Base-by-base conservation (phyloP, 23 tunicate genomes). In the Halocynthia roretzi region DNA sequence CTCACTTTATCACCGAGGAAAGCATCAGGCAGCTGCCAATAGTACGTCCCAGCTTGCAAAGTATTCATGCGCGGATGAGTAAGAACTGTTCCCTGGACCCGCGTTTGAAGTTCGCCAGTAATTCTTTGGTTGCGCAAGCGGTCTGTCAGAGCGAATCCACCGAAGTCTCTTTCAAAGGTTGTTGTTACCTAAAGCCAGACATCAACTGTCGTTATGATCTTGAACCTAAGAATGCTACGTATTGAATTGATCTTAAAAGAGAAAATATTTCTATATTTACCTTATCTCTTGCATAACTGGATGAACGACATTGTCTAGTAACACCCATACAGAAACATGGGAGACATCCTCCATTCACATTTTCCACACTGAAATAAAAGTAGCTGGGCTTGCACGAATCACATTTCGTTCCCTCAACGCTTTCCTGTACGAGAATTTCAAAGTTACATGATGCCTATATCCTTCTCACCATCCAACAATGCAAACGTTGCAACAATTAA, bases 241-340 rank as follows among this genome's bases (percentile, higher is more conserved):
- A 14, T 72, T 2, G 5, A 12, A 11, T 72, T 2, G 40, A 72
- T 12, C 64, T 44, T 31, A 2, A 14, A 72, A 51, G 5, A 44
- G 18, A 76, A 15, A 77, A 77, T 10, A 56, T n/a, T 60, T 60
- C n/a, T 60, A 4, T 15, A 60, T 72, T 52, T 64, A 86, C 98
- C 83, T 75, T 67, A 54, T 56, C 66, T 52, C 98, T 81, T 51
- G 79, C 57, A 62, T 86, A 82, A 12, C 5, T 11, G 6, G 92
- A 56, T 14, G 98, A 86, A 23, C 68, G 63, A 56, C 98, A 92
- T 71, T 92, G 87, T 54, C 65, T 78, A 51, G 98, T 79, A 22
- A 92, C 75, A 8, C 99, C 99, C 99, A 96, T 96, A 61, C 99
- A 96, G 80, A 96, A 96, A 78, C 99, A 96, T 31, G 99, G 99